Evolutionary conservation across 37 sponge, comb jelly and placozoan genomes (phyloP).

Genomic region (Petrosia ficiformis): DNA sequence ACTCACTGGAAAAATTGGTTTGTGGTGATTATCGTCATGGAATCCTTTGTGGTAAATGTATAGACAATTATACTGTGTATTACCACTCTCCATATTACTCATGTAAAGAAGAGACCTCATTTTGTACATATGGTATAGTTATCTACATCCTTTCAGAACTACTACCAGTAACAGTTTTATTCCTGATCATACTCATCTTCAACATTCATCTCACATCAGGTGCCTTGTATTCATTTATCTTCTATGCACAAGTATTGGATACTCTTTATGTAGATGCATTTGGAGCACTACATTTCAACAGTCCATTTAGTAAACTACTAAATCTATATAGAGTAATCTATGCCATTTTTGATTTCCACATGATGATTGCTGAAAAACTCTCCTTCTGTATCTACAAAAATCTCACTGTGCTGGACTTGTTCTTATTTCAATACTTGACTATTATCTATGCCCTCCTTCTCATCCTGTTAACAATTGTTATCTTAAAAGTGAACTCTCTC

Average conservation of each 20-base stretch:
- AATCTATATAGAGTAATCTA: slow-evolving; percentile 9
- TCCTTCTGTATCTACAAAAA: slow-evolving; percentile 37
- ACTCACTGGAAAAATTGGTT: slow-evolving; percentile 5
- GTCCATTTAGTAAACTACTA: neutral
- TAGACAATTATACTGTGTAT: slow-evolving; percentile 9
- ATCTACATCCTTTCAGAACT: slow-evolving; percentile 39
- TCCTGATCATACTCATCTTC: slow-evolving; percentile 35
- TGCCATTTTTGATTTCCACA: slow-evolving; percentile 4
- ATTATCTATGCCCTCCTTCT: slow-evolving; percentile 27
- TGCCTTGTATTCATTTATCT: slow-evolving; percentile 26
- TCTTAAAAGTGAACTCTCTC: neutral
- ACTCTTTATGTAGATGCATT: neutral
- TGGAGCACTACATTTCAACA: neutral
- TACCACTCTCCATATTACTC: slow-evolving; percentile 19
- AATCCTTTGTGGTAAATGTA: slow-evolving; percentile 23
- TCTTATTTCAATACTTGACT: slow-evolving; percentile 30
- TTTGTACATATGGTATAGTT: slow-evolving; percentile 29
- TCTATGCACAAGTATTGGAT: slow-evolving; percentile 33
- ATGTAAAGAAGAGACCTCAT: neutral
- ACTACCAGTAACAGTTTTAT: slow-evolving; percentile 36
- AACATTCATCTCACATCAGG: slow-evolving; percentile 49
- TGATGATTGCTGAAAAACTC: slow-evolving; percentile 14
- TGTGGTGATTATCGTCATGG: slow-evolving; percentile 14
- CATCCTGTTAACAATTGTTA: neutral
- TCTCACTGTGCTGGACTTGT: slow-evolving; percentile 7